phyloP scores from a whole-genome alignment of 2,113 vertebrate species.

The Scatophagus argus region DNA sequence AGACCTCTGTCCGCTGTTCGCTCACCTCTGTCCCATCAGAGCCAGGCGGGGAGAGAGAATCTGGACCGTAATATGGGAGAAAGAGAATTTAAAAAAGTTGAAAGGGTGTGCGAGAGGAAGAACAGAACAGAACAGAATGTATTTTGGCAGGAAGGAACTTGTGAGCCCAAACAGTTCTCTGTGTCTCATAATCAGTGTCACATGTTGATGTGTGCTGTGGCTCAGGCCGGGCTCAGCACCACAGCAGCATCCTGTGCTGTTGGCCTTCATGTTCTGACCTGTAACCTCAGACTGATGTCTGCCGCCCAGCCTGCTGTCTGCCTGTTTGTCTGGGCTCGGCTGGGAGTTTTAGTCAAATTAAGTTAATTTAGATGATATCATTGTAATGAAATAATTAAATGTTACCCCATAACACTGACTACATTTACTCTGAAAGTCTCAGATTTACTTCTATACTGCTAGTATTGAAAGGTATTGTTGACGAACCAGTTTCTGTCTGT shows the following conservation, averaged over 20 bases:
- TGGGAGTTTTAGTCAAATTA: not conserved
- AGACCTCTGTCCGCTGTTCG: not conserved
- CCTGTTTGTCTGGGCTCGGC: not conserved
- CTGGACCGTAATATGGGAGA: not conserved
- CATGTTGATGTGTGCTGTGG: constrained; percentile 54
- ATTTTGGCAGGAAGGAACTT: constrained; percentile 70
- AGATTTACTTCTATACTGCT: not conserved
- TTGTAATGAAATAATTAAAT: not conserved
- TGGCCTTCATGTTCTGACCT: not conserved
- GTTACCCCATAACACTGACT: no score
- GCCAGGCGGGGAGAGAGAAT: not conserved
- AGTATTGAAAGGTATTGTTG: not conserved
- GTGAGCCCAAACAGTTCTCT: constrained; percentile 48
- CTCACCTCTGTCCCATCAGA: not conserved
- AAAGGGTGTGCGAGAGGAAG: constrained; percentile 18
- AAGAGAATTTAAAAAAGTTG: constrained; percentile 10
- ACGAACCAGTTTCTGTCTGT: not conserved
- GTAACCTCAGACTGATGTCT: not conserved
- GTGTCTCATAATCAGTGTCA: constrained; percentile 45
- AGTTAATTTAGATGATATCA: not conserved
- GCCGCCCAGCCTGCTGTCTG: not conserved
- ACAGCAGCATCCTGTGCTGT: not conserved
- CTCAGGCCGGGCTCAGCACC: not conserved
- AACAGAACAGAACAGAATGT: constrained; percentile 66
- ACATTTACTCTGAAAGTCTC: not conserved